Conservation (phyloP, 2,797 vertebrate species). For the Chloroceryle amazona region DNA sequence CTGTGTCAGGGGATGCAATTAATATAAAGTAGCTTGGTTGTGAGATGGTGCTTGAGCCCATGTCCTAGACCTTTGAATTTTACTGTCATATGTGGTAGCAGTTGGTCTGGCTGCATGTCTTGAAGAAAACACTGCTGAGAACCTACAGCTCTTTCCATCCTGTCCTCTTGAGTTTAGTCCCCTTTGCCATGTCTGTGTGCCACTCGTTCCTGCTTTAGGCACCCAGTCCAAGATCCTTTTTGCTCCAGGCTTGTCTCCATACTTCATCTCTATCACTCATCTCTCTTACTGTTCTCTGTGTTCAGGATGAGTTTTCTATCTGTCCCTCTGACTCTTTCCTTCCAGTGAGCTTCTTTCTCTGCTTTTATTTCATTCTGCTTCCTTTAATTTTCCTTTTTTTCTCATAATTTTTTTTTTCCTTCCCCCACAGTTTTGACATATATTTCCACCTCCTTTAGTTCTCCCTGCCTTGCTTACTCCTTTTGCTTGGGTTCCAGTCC, state of each 20-base stretch:
- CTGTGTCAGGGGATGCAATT: not conserved
- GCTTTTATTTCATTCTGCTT: not conserved
- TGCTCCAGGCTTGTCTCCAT: not conserved
- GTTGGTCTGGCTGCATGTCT: accelerated
- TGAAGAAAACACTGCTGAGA: not conserved
- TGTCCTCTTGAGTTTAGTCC: not conserved
- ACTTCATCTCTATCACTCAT: not conserved
- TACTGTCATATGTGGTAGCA: not conserved
- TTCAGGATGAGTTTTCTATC: not conserved
- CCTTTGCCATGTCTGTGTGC: not conserved
- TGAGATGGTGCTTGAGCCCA: not conserved
- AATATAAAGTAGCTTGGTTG: not conserved
- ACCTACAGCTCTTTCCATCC: not conserved
- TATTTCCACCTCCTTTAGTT: not conserved
- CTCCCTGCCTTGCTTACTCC: not conserved
- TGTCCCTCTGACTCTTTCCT: not conserved
- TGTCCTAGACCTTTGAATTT: not conserved
- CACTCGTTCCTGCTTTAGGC: not conserved
- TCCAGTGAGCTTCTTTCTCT: not conserved
- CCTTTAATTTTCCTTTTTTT: not conserved
- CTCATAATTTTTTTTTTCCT: too few species aligned
- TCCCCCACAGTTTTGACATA: not conserved
- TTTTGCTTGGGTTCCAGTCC: not conserved
- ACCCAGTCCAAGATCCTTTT: not conserved
- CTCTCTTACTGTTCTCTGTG: not conserved